phyloP scores from a whole-genome alignment of 2,888 invertebrate genomes.

The Drosophila prolongata region DNA sequence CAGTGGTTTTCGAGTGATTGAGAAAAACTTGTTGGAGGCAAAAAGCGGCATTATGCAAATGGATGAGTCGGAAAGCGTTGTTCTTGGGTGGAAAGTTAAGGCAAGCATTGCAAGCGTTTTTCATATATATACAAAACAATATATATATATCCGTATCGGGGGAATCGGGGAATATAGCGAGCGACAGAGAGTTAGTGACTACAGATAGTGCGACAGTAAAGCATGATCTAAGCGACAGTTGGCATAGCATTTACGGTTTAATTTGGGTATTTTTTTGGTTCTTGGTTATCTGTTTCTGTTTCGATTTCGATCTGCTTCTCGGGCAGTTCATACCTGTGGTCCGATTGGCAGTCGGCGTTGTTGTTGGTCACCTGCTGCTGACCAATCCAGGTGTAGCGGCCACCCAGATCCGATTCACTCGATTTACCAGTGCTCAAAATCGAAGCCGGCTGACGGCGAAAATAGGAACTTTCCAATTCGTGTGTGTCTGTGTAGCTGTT shows the following conservation, averaged over 20 bases:
- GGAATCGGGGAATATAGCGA: slow-evolving; percentile 18
- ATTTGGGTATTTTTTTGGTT: slow-evolving; percentile 25
- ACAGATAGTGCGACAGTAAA: slow-evolving; percentile 73
- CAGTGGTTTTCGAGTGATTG: slow-evolving; percentile 42
- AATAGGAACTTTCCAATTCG: slow-evolving; percentile 92
- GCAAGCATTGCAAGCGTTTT: slow-evolving; percentile 34
- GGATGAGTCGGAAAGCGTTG: slow-evolving; percentile 24
- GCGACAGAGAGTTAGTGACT: slow-evolving; percentile 42
- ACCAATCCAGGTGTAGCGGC: slow-evolving; percentile 66
- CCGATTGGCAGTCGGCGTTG: slow-evolving; percentile 63
- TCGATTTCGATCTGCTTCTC: background rate
- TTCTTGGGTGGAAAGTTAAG: slow-evolving; percentile 12
- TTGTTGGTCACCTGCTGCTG: slow-evolving; percentile 60
- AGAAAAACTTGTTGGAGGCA: slow-evolving; percentile 49
- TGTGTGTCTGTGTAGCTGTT: slow-evolving; percentile 85
- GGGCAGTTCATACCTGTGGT: slow-evolving; percentile 74
- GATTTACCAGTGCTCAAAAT: slow-evolving; percentile 87
- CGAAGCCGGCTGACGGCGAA: slow-evolving; percentile 91
- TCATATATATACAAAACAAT: slow-evolving; percentile 13
- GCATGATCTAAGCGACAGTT: slow-evolving; percentile 74
- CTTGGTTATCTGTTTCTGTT: slow-evolving; percentile 14
- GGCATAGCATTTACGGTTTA: slow-evolving; percentile 59
- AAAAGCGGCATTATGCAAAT: slow-evolving; percentile 47
- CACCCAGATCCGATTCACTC: slow-evolving; percentile 58
- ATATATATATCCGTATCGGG: slow-evolving; percentile 31